Evolutionary conservation across 1,140 invertebrate species (phyloP), one percentile per base, ranked within the genome.

Genomic region (Antheraea pernyi): DNA sequence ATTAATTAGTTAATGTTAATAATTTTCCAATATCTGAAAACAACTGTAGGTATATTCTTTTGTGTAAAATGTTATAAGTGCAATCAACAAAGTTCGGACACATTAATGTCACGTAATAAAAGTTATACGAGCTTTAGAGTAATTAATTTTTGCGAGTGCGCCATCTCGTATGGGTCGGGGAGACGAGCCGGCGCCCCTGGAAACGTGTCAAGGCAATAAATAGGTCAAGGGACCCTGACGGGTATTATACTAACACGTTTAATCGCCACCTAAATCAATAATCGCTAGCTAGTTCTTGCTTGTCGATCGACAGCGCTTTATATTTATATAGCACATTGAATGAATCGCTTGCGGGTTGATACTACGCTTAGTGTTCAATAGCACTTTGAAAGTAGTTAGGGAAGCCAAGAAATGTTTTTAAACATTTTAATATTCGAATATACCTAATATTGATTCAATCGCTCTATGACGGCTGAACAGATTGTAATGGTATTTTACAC

Each of bases 161-260:
- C 63, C 36, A 67, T 65, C 70, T 37, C 53, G 59, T 37, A 19
- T 22, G 39, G 13, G 39, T 19, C 16, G 39, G 6, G 46, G 61
- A 11, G 39, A 36, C 58, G 46, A 48, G 19, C 42, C 19, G 18
- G 18, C 39, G 63, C 36, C 39, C 66, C 63, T 19, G 39, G 67
- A 77, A 76, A 70, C 77, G 65, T 80, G 81, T 81, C 79, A 81
- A 77, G 75, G 78, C 68, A 68, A 67, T 66, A 76, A 76, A 76
- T 72, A 42, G 77, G 78, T 78, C 79, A 80, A 80, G 74, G 81
- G 67, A 67, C 64, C 64, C 69, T 18, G 9, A 4, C 39, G 65
- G 16, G 42, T 61, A 62, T 68, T 69, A 62, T 69, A 60, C 39
- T 39, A 59, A 30, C 62, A 70, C 46, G 65, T 67, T 59, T 37